phyloP scores from a whole-genome alignment of 2,113 vertebrate species.

The Platycercus adscitus region DNA sequence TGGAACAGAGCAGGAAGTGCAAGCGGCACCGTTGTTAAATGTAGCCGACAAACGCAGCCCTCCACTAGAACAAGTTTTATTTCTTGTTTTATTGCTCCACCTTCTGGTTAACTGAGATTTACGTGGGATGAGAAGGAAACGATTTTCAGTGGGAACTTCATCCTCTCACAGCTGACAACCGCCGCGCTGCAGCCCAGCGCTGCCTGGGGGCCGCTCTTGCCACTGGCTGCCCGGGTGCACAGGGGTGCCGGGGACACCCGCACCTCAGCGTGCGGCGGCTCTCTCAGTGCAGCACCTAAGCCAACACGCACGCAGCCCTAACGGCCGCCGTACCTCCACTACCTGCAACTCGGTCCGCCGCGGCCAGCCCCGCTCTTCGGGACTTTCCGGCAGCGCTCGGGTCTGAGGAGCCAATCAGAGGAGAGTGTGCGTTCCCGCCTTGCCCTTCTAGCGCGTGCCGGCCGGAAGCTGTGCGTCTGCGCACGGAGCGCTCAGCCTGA shows the following conservation, averaged over 20 bases:
- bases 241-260: neutral
- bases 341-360: too few relatives aligned
- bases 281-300: neutral
- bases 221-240: neutral
- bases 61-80: accelerated
- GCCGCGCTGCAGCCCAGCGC: neutral
- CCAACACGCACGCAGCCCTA: too few relatives aligned
- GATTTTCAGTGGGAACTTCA: accelerated
- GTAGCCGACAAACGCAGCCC: accelerated
- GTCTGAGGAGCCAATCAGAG: neutral
- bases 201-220: neutral
- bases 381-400: neutral
- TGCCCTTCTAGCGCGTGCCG: neutral
- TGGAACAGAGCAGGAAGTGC: accelerated
- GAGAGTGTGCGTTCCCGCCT: neutral
- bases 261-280: neutral
- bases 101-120: neutral
- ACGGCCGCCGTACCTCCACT: accelerated
- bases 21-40: accelerated
- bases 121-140: accelerated
- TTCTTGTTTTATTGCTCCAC: constrained; percentile 40
- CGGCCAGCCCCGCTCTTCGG: neutral
- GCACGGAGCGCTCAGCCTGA: too few relatives aligned
- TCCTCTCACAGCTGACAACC: neutral
- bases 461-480: accelerated